These are phyloP conservation scores for Epizoanthus stellaris DNA, from an alignment of 92 coral and sea anemone species.

Conservation along the genomic window DNA sequence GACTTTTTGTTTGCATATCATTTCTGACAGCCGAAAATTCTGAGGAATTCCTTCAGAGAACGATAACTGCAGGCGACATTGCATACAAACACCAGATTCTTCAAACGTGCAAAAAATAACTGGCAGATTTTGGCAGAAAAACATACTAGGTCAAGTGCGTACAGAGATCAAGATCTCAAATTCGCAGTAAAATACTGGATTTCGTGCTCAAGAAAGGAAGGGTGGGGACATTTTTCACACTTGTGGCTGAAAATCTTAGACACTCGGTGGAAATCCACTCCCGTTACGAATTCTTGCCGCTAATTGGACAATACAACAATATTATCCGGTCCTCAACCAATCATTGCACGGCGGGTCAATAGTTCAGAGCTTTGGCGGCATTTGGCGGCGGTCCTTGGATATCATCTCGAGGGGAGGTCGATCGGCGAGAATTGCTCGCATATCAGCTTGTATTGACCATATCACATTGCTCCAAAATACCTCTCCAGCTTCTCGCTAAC, in stretches of 20 bases:
- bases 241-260: conserved; percentile 25
- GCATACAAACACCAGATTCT: neutral
- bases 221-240: conserved; percentile 63
- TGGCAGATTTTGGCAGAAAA: neutral
- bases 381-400: conserved; percentile 48
- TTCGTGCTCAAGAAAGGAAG: conserved; percentile 60
- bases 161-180: neutral
- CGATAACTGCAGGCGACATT: neutral
- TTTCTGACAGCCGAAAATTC: conserved; percentile 29
- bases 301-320: conserved; percentile 67
- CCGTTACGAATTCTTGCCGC: conserved; percentile 47
- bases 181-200: conserved; percentile 14
- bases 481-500: conserved; percentile 25
- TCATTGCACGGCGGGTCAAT: conserved; percentile 34
- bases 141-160: conserved; percentile 36
- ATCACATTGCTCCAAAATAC: conserved; percentile 34
- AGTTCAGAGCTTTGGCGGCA: conserved; percentile 38
- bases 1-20: conserved; percentile 6
- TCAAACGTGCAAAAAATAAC: neutral
- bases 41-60: conserved; percentile 19
- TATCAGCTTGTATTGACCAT: conserved; percentile 37
- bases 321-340: conserved; percentile 51
- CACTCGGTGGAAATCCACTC: conserved; percentile 93
- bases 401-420: conserved; percentile 53
- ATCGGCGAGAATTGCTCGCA: conserved; percentile 62